Percentiles rank a stretch among this genome's conserved stretches.
phyloP scores from a whole-genome alignment of 1,140 invertebrate genomes.

The Polypedilum pembai region DNA sequence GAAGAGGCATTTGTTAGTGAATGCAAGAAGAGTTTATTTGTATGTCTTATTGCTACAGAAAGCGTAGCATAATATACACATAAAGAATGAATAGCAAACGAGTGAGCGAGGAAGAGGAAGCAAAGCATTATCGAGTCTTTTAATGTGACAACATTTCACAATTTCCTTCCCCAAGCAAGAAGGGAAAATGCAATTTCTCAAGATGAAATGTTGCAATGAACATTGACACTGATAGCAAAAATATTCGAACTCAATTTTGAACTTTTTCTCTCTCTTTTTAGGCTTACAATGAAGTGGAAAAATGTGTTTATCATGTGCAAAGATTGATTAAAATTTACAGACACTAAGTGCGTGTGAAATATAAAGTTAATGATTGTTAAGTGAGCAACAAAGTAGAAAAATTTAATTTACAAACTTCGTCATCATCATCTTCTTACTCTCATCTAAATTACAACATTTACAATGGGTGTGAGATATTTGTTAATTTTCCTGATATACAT shows the following conservation, averaged over 20 bases:
- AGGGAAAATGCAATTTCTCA: conserved; percentile 6
- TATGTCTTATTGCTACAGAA: no score
- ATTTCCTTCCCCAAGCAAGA: background rate
- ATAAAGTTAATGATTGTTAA: background rate
- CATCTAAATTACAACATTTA: background rate
- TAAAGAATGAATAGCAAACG: background rate
- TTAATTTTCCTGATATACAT: conserved; percentile 21
- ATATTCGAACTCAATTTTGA: no score
- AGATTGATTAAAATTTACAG: background rate
- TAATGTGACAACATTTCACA: conserved; percentile 10
- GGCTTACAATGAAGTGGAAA: background rate
- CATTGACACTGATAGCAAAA: no score
- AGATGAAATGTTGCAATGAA: background rate
- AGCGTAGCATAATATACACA: no score
- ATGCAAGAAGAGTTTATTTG: no score
- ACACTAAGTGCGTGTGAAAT: background rate
- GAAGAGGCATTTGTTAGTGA: no score
- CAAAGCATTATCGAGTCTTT: background rate
- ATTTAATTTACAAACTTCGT: no score
- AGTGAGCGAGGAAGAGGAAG: no score
- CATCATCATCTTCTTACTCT: no score
- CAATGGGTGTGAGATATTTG: conserved; percentile 19
- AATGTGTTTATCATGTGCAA: background rate
- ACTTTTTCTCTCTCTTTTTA: no score
- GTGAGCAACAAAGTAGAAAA: background rate